phyloP scores from a whole-genome alignment of 2,113 vertebrate species.

The Tyto alba region DNA sequence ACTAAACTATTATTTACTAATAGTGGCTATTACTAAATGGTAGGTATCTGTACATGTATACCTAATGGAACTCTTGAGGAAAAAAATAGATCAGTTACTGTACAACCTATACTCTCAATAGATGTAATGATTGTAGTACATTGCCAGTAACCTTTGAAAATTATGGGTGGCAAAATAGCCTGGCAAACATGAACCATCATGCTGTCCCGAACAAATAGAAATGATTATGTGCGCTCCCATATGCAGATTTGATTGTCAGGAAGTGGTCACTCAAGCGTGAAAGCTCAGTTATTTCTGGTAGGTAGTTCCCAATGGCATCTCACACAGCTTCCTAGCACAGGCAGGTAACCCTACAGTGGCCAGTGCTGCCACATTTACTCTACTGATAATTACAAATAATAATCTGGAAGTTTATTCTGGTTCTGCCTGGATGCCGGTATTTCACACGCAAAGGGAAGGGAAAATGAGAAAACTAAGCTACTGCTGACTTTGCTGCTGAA shows the following conservation, averaged over 20 bases:
- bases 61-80: background rate
- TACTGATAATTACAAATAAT: background rate
- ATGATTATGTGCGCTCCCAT: background rate
- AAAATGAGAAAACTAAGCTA: background rate
- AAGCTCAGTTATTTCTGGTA: background rate
- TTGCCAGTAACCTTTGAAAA: background rate
- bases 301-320: background rate
- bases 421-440: background rate
- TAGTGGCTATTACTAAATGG: background rate
- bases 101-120: background rate
- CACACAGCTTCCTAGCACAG: background rate
- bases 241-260: background rate
- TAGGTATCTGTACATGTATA: too few relatives aligned
- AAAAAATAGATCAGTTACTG: background rate
- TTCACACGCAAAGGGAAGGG: background rate
- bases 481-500: background rate
- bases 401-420: background rate
- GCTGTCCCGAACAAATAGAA: background rate
- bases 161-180: background rate
- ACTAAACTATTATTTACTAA: background rate
- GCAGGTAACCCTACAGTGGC: background rate
- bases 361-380: background rate
- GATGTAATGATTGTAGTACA: background rate
- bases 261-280: background rate
- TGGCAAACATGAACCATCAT: background rate